Evolutionary conservation across 2,888 invertebrate species (phyloP).

Genomic region (Xylocampa areola): DNA sequence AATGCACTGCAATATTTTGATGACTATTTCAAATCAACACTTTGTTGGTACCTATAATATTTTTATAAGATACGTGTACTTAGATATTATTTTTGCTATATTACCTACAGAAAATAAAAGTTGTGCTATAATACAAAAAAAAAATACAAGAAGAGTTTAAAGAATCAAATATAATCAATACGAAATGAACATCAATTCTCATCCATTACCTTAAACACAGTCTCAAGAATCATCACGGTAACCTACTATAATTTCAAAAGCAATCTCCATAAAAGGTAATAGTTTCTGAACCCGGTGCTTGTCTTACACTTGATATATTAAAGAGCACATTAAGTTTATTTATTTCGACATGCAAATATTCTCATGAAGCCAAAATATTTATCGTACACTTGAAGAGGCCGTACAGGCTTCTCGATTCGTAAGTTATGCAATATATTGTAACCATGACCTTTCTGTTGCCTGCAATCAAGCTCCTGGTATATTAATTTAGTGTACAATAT

Average conservation of each 20-base stretch:
- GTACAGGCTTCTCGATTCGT: constrained; percentile 59
- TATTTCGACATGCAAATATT: constrained; percentile 66
- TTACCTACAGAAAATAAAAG: too few relatives aligned
- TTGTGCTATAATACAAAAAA: too few relatives aligned
- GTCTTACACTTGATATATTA: constrained; percentile 39
- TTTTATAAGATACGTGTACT: too few relatives aligned
- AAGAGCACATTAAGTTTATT: constrained; percentile 46
- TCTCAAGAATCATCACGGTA: constrained; percentile 19
- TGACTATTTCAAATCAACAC: too few relatives aligned
- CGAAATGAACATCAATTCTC: constrained; percentile 21
- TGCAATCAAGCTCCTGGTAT: constrained; percentile 28
- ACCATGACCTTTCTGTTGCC: constrained; percentile 65
- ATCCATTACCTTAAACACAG: constrained; percentile 41
- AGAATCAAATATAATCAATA: constrained; percentile 15
- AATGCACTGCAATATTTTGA: constrained; percentile 11
- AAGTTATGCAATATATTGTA: constrained; percentile 62
- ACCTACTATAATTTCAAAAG: constrained; percentile 36
- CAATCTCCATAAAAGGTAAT: constrained; percentile 49
- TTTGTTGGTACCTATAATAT: too few relatives aligned
- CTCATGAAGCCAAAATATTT: constrained; percentile 75
- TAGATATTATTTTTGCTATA: too few relatives aligned
- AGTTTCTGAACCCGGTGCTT: constrained; percentile 23
- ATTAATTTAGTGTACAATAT: constrained; percentile 32
- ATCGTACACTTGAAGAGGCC: constrained; percentile 71
- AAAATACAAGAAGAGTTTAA: not conserved